These are phyloP conservation scores for Chloropsis cyanopogon DNA, from an alignment of 2,113 vertebrate species.

Conservation along the genomic window DNA sequence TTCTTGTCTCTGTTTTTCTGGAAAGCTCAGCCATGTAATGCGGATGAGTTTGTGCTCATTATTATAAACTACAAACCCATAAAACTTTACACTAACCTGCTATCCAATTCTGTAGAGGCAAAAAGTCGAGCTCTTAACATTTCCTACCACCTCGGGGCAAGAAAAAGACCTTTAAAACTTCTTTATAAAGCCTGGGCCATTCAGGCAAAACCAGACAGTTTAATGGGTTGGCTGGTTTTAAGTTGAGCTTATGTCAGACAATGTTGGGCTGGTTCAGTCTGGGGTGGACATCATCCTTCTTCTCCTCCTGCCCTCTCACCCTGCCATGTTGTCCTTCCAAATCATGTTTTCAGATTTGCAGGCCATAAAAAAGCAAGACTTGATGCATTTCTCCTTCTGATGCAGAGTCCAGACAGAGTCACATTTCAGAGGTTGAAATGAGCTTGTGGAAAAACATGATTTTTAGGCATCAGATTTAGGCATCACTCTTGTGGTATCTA, in stretches of 20 bases:
- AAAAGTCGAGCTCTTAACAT: background rate
- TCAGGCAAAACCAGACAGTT: background rate
- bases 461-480: background rate
- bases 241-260: background rate
- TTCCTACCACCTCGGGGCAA: background rate
- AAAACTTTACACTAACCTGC: background rate
- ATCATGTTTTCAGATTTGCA: background rate
- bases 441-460: background rate
- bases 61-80: background rate
- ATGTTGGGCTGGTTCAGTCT: rapidly evolving
- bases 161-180: background rate
- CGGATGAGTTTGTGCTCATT: background rate
- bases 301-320: background rate
- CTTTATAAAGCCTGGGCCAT: background rate
- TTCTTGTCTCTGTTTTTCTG: background rate
- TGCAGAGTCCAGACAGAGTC: rapidly evolving
- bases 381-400: background rate
- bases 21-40: background rate
- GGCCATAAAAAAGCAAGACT: background rate
- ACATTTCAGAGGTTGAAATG: background rate
- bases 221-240: background rate
- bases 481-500: background rate
- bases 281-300: too few species aligned
- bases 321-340: background rate
- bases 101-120: background rate